These are phyloP conservation scores for Paracyclopina nana DNA, from an alignment of 1,140 invertebrate species.

Conservation along the genomic window DNA sequence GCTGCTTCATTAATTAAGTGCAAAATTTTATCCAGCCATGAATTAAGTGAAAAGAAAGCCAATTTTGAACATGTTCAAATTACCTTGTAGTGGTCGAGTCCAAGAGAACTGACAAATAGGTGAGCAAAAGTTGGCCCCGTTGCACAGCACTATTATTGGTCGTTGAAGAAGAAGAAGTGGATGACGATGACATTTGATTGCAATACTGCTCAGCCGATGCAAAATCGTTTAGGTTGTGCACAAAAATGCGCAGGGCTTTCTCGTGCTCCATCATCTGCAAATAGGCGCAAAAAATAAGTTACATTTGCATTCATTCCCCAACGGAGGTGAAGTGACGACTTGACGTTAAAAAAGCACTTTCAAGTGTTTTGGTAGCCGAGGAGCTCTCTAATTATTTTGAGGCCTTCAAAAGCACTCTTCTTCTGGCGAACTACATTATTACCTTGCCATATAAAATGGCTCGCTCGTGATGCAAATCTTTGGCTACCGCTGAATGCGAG, in stretches of 20 bases:
- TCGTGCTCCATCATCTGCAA: constrained; percentile 29
- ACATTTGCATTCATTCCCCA: too few species aligned
- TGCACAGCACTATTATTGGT: not conserved
- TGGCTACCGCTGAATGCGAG: too few species aligned
- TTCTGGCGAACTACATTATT: constrained; percentile 8
- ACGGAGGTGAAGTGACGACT: too few species aligned
- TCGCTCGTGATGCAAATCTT: constrained; percentile 29
- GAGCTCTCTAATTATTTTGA: not conserved
- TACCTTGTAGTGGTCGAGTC: not conserved
- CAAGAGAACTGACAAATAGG: not conserved
- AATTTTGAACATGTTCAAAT: not conserved
- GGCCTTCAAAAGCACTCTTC: not conserved
- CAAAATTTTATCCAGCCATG: too few species aligned
- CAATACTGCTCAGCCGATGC: constrained; percentile 28
- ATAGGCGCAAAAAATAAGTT: too few species aligned
- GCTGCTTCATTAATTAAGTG: too few species aligned
- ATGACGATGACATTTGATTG: constrained; percentile 25
- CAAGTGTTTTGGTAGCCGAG: too few species aligned
- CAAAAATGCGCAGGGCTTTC: constrained; percentile 28
- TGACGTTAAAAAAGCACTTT: too few species aligned
- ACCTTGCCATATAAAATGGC: constrained; percentile 31
- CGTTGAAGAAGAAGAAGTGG: too few species aligned
- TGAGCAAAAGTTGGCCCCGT: not conserved
- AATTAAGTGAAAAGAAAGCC: not conserved
- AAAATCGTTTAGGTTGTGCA: constrained; percentile 29